Conservation (phyloP, 2,113 vertebrate species). For the Tachycineta bicolor region DNA sequence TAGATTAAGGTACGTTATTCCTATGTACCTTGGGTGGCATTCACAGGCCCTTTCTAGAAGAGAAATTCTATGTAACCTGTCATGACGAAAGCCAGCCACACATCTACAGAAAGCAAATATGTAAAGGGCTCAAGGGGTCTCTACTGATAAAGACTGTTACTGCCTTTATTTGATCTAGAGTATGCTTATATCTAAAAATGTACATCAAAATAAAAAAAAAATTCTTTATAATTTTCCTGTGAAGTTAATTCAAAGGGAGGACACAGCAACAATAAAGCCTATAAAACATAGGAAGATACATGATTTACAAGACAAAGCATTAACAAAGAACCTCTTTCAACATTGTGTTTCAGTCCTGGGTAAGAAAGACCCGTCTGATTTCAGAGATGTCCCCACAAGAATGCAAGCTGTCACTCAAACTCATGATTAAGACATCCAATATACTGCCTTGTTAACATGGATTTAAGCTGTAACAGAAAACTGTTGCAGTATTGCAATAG, state of each 20-base stretch:
- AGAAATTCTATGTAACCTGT: not conserved
- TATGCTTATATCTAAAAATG: not conserved
- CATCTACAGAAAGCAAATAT: not conserved
- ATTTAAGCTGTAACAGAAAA: not conserved
- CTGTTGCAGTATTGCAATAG: not conserved
- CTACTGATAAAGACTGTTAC: not conserved
- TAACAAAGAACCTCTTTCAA: not conserved
- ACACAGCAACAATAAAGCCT: not conserved
- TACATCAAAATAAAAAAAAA: not conserved
- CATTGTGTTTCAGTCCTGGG: not conserved
- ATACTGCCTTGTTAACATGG: not conserved
- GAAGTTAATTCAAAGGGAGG: not conserved
- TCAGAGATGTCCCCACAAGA: not conserved
- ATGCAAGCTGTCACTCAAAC: not conserved
- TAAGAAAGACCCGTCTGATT: not conserved
- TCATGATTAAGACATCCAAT: not conserved
- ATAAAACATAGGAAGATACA: not conserved
- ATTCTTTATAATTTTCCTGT: not conserved
- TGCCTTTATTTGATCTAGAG: not conserved
- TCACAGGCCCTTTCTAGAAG: not conserved
- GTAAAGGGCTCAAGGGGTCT: not conserved
- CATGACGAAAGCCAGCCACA: not conserved
- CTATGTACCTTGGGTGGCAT: not conserved
- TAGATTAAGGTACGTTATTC: not conserved
- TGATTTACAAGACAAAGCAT: not conserved